A percentile compares a stretch with the other conserved stretches of the same genome.
These are phyloP conservation scores for Cyclopterus lumpus DNA, from an alignment of 2,797 vertebrate species.

Conservation along the genomic window DNA sequence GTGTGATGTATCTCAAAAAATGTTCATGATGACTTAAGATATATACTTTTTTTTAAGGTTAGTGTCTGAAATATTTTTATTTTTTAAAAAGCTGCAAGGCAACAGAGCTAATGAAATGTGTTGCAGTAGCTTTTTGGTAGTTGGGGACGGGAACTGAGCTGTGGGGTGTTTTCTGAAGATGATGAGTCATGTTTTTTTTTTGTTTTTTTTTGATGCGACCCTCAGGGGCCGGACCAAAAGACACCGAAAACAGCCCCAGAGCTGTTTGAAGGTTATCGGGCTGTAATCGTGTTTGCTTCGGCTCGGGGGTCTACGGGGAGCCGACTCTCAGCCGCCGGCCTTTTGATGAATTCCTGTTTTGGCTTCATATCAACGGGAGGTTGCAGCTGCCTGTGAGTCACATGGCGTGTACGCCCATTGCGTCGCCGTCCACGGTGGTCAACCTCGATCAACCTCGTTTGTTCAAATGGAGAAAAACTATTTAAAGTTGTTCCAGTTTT, in stretches of 20 bases:
- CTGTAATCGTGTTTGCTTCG: too few species aligned
- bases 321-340: too few species aligned
- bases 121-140: neutral
- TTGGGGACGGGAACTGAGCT: constrained; percentile 10
- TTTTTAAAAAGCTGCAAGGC: neutral
- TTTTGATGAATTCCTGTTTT: too few species aligned
- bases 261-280: neutral
- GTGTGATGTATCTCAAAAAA: neutral
- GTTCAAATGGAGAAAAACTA: neutral
- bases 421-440: neutral
- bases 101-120: neutral
- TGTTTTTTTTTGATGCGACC: too few species aligned
- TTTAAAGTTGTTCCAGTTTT: neutral
- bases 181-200: constrained; percentile 14
- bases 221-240: neutral
- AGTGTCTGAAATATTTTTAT: neutral
- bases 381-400: neutral
- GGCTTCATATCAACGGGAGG: too few species aligned
- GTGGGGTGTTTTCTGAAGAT: constrained; percentile 2
- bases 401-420: neutral
- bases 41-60: neutral
- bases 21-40: neutral
- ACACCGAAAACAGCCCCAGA: neutral
- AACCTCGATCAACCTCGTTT: neutral
- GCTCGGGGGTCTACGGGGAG: too few species aligned